These are phyloP conservation scores for Dromococcyx pavoninus DNA, from an alignment of 2,797 vertebrate species.

Conservation along the genomic window DNA sequence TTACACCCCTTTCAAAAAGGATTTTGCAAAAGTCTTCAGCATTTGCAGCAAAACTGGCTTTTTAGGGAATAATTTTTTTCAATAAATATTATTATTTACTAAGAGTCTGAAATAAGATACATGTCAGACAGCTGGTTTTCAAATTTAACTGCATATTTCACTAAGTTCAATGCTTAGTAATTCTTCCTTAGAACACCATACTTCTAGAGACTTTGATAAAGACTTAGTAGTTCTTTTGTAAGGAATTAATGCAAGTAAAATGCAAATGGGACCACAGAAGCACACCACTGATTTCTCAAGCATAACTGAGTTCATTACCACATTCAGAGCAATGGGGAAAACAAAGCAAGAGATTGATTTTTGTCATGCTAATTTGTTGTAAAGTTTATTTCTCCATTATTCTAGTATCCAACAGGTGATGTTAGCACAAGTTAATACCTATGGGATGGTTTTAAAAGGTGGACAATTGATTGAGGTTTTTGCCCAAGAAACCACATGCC, in stretches of 20 bases:
- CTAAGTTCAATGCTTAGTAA: neutral
- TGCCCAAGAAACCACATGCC: neutral
- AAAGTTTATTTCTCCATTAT: neutral
- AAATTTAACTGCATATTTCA: neutral
- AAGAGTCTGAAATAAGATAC: neutral
- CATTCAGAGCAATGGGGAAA: neutral
- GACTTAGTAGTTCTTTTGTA: neutral
- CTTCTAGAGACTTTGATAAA: neutral
- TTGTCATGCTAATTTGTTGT: neutral
- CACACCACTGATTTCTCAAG: neutral
- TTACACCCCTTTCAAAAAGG: neutral
- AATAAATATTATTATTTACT: neutral
- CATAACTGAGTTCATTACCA: neutral
- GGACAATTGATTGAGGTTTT: neutral
- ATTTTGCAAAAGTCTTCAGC: slow-evolving; percentile 38
- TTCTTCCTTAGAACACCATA: neutral
- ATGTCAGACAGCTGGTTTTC: neutral
- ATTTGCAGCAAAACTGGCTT: slow-evolving; percentile 39
- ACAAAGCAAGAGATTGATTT: neutral
- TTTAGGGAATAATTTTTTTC: neutral
- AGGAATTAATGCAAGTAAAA: neutral
- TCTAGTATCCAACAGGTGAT: neutral
- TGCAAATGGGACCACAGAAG: neutral
- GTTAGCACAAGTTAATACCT: neutral
- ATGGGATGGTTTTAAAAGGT: neutral